Percentiles rank a stretch among this genome's conserved stretches.
These are phyloP conservation scores for Baryphthengus martii DNA, from an alignment of 2,113 vertebrate genomes.

Conservation along the genomic window DNA sequence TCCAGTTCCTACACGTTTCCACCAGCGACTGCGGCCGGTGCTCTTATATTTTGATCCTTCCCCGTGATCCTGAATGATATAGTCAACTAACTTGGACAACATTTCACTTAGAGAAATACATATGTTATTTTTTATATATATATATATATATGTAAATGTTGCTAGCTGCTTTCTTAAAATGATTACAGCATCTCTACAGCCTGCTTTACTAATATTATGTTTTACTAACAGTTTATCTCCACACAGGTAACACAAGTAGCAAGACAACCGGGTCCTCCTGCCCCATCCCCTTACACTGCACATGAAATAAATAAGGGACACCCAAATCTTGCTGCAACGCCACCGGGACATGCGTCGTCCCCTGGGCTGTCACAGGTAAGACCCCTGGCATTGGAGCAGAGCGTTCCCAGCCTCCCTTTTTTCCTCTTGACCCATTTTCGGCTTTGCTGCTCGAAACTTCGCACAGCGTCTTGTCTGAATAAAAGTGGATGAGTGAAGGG, in stretches of 20 bases:
- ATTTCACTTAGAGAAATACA: background rate
- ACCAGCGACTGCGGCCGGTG: background rate
- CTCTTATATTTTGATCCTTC: background rate
- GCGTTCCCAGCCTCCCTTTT: background rate
- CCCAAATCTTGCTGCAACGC: conserved; percentile 89
- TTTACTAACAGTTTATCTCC: conserved; percentile 70
- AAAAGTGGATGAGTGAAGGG: background rate
- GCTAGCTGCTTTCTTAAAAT: background rate
- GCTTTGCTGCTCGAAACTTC: background rate
- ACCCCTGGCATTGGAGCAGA: conserved; percentile 55
- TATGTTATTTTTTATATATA: background rate
- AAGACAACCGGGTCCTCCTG: conserved; percentile 84
- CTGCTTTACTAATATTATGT: conserved; percentile 37
- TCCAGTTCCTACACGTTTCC: background rate
- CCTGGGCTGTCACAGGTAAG: conserved; percentile 96
- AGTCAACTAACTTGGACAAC: background rate
- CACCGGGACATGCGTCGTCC: conserved; percentile 92
- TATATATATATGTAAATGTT: background rate
- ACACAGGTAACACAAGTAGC: conserved; percentile 87
- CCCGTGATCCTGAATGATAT: background rate
- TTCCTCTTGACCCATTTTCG: background rate
- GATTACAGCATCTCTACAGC: background rate
- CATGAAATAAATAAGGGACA: conserved; percentile 97
- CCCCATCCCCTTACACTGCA: conserved; percentile 85
- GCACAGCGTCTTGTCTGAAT: background rate